Evolutionary conservation across 2,888 invertebrate species (phyloP), one percentile per base, ranked within the genome.

Genomic region (Kryphioiulus occultus): DNA sequence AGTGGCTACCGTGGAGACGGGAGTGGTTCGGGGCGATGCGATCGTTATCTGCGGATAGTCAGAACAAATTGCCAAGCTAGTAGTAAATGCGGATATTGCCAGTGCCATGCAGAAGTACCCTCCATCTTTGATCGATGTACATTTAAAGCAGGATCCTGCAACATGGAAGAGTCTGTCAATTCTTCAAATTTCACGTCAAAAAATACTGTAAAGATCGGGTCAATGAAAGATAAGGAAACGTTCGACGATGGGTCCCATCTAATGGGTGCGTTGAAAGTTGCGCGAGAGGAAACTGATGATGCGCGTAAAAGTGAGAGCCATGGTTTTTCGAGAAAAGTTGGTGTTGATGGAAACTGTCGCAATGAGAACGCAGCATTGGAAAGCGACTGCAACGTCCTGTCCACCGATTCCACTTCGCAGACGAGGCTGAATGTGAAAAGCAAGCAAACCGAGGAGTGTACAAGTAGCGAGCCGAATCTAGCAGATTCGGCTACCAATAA

Each of bases 401-500:
- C n/a, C 59, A 22, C 12, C 17, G 59, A 10, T n/a, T 1, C n/a
- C 5, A 59, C n/a, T 9, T 22, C 22, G n/a, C 4, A 7, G 17
- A 59, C 22, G 22, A 59, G n/a, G 30, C 84, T n/a, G 39, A n/a
- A 84, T n/a, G 32, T 30, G n/a, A 84, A 84, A 84, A n/a, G 39
- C 35, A 84, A 39, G 30, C 35, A 84, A 30, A 32, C 22, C 15
- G 89, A 86, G 9, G 89, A 89, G 17, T 89, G 89, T 88, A 88
- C 89, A 26, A 88, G 88, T 53, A 89, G 89, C 85, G 89, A 89
- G 83, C 89, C 89, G 4, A 89, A 89, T 59, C 85, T 89, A 10
- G 88, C 88, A 78, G 89, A 86, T 19, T 12, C 39, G 0, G 17
- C 17, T n/a, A 59, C 5, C 59, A 22, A 59, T 5, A 9, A 85